phyloP scores from a whole-genome alignment of 2,113 vertebrate species.

The Eira barbara region DNA sequence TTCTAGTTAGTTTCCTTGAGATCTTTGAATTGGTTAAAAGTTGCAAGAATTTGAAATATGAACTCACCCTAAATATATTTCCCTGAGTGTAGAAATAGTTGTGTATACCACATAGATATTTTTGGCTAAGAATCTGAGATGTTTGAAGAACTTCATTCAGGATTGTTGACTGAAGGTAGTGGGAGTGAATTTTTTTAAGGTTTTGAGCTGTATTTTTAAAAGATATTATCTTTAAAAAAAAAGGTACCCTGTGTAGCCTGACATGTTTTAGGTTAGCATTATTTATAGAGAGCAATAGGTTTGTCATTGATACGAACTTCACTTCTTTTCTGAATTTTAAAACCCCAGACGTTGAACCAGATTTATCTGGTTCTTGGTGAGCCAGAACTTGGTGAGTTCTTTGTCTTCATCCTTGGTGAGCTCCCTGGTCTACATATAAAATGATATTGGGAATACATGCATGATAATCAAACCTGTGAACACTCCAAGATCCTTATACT shows the following conservation, averaged over 20 bases:
- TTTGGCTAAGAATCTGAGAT: constrained; percentile 21
- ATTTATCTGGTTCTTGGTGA: not conserved
- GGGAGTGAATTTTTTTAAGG: not conserved
- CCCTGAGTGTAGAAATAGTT: not conserved
- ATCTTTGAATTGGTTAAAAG: constrained; percentile 47
- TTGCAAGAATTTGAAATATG: constrained; percentile 30
- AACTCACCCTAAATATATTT: constrained; percentile 26
- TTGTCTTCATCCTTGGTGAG: constrained; percentile 9
- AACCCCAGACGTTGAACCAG: constrained; percentile 1
- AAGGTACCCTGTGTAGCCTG: not conserved
- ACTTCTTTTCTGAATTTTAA: constrained; percentile 31
- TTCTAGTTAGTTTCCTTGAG: constrained; percentile 43
- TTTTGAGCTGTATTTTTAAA: not conserved
- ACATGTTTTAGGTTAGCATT: not conserved
- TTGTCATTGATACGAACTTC: not conserved
- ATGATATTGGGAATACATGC: not conserved
- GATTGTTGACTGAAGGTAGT: constrained; percentile 1
- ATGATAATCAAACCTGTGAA: not conserved
- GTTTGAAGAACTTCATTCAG: constrained; percentile 27
- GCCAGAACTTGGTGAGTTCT: no score
- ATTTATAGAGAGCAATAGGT: not conserved
- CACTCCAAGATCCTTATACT: not conserved
- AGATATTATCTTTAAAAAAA: not conserved
- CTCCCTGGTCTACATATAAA: not conserved
- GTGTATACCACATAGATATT: not conserved